Percentiles rank a stretch among this genome's conserved stretches.
These are phyloP conservation scores for Thera obeliscata DNA, from an alignment of 2,888 invertebrate genomes.

Conservation along the genomic window DNA sequence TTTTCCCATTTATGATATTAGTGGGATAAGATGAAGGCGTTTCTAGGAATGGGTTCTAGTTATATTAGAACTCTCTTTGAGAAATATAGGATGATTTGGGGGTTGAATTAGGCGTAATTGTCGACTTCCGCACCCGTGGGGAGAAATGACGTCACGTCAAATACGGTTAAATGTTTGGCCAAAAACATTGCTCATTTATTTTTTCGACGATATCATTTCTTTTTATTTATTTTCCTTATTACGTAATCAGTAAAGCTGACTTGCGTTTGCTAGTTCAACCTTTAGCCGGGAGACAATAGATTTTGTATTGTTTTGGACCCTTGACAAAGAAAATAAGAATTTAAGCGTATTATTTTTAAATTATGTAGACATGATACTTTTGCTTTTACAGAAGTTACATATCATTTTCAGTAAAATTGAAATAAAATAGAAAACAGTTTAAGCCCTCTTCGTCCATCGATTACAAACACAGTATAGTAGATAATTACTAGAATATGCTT, in stretches of 20 bases:
- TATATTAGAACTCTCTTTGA: slow-evolving; percentile 19
- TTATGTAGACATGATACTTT: no score
- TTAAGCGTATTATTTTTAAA: no score
- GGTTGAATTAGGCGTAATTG: slow-evolving; percentile 38
- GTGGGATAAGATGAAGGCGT: background rate
- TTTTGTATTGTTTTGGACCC: no score
- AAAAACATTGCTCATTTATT: slow-evolving; percentile 26
- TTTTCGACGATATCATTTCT: slow-evolving; percentile 16
- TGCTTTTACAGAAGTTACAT: no score
- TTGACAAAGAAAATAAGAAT: no score
- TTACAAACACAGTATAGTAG: no score
- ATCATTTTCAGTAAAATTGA: no score
- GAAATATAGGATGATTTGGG: slow-evolving; percentile 23
- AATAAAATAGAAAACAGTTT: no score
- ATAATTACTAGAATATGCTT: no score
- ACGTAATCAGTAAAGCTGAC: slow-evolving; percentile 2
- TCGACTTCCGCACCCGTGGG: slow-evolving; percentile 37
- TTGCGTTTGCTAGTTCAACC: background rate
- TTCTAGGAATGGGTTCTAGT: slow-evolving; percentile 4
- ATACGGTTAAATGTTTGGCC: slow-evolving; percentile 34
- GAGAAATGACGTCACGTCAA: slow-evolving; percentile 40
- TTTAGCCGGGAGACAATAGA: no score
- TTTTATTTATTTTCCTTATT: slow-evolving; percentile 21
- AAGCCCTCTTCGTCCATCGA: no score
- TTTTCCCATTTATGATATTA: no score